Evolutionary conservation across 1,140 invertebrate species (phyloP).

Genomic region (Aphis gossypii): DNA sequence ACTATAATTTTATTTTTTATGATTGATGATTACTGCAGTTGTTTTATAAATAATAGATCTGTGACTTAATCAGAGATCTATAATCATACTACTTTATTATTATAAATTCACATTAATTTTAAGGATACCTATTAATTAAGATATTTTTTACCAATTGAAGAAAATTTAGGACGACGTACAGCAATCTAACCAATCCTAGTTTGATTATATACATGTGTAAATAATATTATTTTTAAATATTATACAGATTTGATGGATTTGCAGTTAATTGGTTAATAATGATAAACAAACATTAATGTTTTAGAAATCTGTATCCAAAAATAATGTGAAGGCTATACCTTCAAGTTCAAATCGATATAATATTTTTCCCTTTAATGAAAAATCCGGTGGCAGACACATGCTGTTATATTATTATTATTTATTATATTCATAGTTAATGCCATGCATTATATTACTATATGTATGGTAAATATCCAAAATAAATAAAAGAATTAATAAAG

Average conservation of each 20-base stretch:
- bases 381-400: background rate
- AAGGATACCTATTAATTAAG: no score
- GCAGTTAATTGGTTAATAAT: background rate
- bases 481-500: background rate
- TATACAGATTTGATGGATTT: background rate
- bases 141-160: no score
- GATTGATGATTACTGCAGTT: no score
- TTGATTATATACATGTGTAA: background rate
- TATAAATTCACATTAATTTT: no score
- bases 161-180: no score
- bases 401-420: no score
- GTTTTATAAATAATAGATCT: no score
- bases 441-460: background rate
- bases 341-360: background rate
- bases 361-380: background rate
- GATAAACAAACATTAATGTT: background rate
- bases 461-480: background rate
- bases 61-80: no score
- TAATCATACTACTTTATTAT: no score
- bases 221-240: background rate
- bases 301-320: background rate
- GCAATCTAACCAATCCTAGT: no score
- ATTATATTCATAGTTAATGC: background rate
- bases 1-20: no score
- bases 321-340: background rate